Evolutionary conservation across 2,888 invertebrate genomes (phyloP).

Genomic region (Dicycla oo): DNA sequence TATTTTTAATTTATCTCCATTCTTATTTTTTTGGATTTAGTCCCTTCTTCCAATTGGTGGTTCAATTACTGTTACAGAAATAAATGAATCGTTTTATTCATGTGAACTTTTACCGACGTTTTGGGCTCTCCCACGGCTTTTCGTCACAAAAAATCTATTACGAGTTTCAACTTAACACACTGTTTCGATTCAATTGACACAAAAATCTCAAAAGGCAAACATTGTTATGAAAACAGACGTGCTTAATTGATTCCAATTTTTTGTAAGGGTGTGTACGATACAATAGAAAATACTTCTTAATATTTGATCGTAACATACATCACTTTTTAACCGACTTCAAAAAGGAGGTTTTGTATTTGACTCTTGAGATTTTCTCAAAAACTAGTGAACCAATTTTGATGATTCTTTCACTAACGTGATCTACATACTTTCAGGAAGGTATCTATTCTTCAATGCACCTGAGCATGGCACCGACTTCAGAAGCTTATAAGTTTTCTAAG

Average conservation of each 20-base stretch:
- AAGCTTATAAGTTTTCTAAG: too few species aligned
- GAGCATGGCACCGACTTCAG: too few species aligned
- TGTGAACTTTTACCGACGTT: not conserved
- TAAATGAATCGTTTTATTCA: conserved; percentile 20
- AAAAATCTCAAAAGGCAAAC: conserved; percentile 12
- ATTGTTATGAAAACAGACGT: conserved; percentile 1
- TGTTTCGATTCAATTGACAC: conserved; percentile 9
- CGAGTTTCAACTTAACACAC: conserved; percentile 17
- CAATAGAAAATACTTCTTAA: not conserved
- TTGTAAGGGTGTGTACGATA: not conserved
- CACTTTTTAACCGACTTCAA: not conserved
- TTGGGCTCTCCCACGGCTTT: conserved; percentile 38
- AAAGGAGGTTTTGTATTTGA: too few species aligned
- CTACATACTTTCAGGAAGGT: too few species aligned
- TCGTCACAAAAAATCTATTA: conserved; percentile 35
- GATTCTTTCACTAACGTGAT: too few species aligned
- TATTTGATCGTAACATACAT: not conserved
- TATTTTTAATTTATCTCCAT: too few species aligned
- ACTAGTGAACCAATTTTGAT: too few species aligned
- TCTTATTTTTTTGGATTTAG: too few species aligned
- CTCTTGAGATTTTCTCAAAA: too few species aligned
- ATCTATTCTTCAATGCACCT: too few species aligned
- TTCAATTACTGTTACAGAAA: conserved; percentile 21
- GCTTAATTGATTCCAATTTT: conserved; percentile 19
- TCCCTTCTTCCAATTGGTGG: too few species aligned